Conservation (phyloP, 2,797 vertebrate genomes). For the Hypotaenidia philippensis region DNA sequence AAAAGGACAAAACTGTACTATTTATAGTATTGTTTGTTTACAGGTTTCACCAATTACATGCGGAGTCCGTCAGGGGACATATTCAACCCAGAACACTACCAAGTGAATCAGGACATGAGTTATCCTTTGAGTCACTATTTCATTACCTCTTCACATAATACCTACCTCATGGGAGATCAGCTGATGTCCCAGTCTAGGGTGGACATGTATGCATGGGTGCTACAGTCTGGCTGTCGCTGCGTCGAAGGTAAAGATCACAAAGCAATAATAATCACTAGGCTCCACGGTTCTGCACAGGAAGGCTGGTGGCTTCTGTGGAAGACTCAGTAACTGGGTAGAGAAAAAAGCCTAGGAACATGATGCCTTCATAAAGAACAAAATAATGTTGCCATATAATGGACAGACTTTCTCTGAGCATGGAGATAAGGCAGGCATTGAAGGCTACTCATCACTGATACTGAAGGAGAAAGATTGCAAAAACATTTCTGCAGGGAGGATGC, state of each 20-base stretch:
- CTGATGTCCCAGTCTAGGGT: conserved; percentile 97
- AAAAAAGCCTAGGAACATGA: neutral
- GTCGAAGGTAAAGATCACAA: conserved; percentile 88
- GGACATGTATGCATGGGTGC: conserved; percentile 98
- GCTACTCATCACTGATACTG: neutral
- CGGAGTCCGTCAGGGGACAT: conserved; percentile 95
- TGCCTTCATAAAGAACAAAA: neutral
- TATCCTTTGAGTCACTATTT: conserved; percentile 94
- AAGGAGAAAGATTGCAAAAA: neutral
- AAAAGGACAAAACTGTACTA: neutral
- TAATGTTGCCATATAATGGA: neutral
- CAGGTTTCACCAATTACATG: conserved; percentile 97
- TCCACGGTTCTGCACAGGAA: neutral
- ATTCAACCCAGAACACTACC: conserved; percentile 92
- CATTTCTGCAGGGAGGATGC: neutral
- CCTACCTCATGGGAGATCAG: conserved; percentile 98
- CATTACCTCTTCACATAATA: conserved; percentile 98
- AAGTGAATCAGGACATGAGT: conserved; percentile 93
- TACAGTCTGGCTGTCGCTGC: conserved; percentile 95
- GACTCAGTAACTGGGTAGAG: neutral
- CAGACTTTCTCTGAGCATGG: neutral
- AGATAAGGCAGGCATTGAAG: neutral
- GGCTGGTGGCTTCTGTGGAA: neutral
- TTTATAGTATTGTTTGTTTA: neutral
- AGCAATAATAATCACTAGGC: neutral